phyloP scores from a whole-genome alignment of 1,140 invertebrate genomes.

The Ceratina calcarata region DNA sequence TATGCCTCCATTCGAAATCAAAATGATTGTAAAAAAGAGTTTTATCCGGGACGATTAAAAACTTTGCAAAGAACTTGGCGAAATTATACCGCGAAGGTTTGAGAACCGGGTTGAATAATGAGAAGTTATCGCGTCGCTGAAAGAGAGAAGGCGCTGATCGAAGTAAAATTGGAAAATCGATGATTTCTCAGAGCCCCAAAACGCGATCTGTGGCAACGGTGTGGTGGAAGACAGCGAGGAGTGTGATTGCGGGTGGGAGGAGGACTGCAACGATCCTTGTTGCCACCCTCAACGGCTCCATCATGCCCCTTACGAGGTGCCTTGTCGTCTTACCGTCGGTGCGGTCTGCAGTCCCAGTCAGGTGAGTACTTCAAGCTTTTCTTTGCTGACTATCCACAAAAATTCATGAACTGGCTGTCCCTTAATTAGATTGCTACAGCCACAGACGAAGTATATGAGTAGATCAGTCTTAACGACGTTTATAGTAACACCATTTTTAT shows the following conservation, averaged over 20 bases:
- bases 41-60: too few species aligned
- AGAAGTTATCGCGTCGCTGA: background rate
- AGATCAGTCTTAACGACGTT: too few species aligned
- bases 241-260: conserved; percentile 99
- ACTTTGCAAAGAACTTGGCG: too few species aligned
- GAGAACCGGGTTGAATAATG: too few species aligned
- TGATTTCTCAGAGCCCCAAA: conserved; percentile 87
- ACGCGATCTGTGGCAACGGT: conserved; percentile 96
- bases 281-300: conserved; percentile 94
- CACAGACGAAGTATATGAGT: too few species aligned
- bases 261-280: conserved; percentile 95
- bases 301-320: conserved; percentile 87
- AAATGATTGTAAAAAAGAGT: background rate
- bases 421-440: too few species aligned
- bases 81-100: too few species aligned
- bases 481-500: too few species aligned
- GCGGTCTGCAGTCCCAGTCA: conserved; percentile 91
- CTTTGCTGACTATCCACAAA: conserved; percentile 23
- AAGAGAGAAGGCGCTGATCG: conserved; percentile 15
- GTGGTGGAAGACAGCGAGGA: conserved; percentile 97
- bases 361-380: conserved; percentile 76
- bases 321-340: conserved; percentile 90
- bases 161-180: background rate
- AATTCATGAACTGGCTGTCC: background rate
- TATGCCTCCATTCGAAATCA: conserved; percentile 1